Evolutionary conservation across 2,113 vertebrate species (phyloP).

Genomic region (Takifugu flavidus): DNA sequence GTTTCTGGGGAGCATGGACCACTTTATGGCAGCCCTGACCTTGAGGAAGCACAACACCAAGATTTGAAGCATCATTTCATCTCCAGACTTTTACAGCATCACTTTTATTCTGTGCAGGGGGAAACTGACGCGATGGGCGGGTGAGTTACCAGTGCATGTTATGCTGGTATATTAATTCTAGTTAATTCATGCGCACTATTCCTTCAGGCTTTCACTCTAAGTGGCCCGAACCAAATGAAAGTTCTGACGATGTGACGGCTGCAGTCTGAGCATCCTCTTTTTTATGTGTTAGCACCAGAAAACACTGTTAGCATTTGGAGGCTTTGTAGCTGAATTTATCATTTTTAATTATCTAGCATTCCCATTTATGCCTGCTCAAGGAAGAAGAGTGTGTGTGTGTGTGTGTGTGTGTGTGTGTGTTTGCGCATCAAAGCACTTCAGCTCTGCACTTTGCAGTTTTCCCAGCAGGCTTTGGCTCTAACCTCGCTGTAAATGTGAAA

Average conservation of each 20-base stretch:
- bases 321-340: conserved; percentile 42
- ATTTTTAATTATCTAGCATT: conserved; percentile 49
- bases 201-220: conserved; percentile 7
- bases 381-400: conserved; percentile 33
- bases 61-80: conserved; percentile 35
- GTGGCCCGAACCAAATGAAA: conserved; percentile 4
- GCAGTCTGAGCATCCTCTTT: conserved; percentile 12
- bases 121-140: conserved; percentile 11
- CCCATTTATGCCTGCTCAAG: conserved; percentile 43
- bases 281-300: conserved; percentile 16
- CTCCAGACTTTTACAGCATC: conserved; percentile 15
- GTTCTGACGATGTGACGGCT: conserved; percentile 14
- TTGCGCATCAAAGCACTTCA: conserved; percentile 32
- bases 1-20: conserved; percentile 25
- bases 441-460: conserved; percentile 29
- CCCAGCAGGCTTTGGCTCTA: conserved; percentile 41
- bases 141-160: neutral
- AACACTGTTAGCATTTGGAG: conserved; percentile 24
- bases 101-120: conserved; percentile 15
- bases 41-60: conserved; percentile 19
- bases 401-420: conserved; percentile 2
- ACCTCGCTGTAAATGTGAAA: conserved; percentile 47
- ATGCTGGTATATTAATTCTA: conserved; percentile 14
- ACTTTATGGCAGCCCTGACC: conserved; percentile 32
- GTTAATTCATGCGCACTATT: conserved; percentile 26